Base-by-base conservation (phyloP, 2,113 vertebrate species). In the Gavialis gangeticus region DNA sequence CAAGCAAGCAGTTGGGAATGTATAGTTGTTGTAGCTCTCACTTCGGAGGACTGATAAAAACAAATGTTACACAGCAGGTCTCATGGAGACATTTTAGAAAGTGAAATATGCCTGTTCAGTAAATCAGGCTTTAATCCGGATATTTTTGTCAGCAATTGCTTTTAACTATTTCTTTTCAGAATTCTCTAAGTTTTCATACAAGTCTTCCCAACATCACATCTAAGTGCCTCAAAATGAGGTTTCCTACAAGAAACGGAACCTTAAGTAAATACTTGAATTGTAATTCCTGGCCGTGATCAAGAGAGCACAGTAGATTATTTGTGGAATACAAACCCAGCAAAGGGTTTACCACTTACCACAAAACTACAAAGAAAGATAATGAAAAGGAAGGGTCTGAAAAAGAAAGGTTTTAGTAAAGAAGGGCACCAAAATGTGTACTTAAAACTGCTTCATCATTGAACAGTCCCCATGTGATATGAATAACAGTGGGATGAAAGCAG, bases 171-270 rank as follows among this genome's bases (percentile, higher is more conserved):
- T 24, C 4, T 1, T 63, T 37, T 60, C 22, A 46, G 2, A 6
- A 24, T 4, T 57, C 56, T 7, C 59, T 57, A 21, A 13, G 16
- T 25, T 59, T 64, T 54, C 13, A 1, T 4, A 4, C 3, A 24
- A 0, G 2, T 12, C 10, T 54, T 3, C 46, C 59, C 83, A 30
- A 5, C 25, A 3, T 24, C 5, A 0, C 2, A 18, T 4, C 55
- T n/a, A 2, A 6, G 27, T 25, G 59, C 57, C 63, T 28, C 25
- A 10, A 59, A 12, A 3, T 1, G 57, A 34, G 0, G 16, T 56
- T 54, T 27, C 5, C 4, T 7, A 16, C 16, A 19, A 3, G 7
- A 62, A 46, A 8, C 54, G 2, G 4, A 56, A 24, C 24, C 3
- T 0, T 3, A 57, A 57, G 82, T 19, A 21, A 8, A 73, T 73